phyloP scores from a whole-genome alignment of 2,797 vertebrate species.

The Tapera naevia region DNA sequence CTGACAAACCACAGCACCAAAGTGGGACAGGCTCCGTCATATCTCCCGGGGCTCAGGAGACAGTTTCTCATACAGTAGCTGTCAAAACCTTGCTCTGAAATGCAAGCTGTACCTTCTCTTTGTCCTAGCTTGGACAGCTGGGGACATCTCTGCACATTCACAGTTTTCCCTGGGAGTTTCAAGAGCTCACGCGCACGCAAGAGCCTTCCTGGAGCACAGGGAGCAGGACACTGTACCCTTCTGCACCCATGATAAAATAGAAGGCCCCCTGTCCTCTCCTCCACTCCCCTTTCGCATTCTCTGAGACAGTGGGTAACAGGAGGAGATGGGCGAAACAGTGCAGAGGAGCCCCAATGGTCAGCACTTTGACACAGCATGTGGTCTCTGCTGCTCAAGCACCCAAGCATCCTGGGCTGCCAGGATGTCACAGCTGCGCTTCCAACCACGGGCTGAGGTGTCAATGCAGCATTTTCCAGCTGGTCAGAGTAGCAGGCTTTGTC shows the following conservation, averaged over 20 bases:
- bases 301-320: background rate
- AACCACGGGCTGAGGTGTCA: fast-evolving
- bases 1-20: background rate
- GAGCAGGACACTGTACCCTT: background rate
- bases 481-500: background rate
- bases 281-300: background rate
- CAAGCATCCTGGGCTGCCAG: background rate
- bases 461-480: background rate
- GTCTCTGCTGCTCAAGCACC: background rate
- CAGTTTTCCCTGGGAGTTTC: background rate
- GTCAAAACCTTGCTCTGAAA: background rate
- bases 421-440: background rate
- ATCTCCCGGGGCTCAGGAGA: background rate
- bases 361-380: fast-evolving
- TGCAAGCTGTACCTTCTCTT: background rate
- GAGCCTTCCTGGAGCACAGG: background rate
- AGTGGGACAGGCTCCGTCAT: background rate
- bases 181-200: background rate
- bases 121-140: background rate
- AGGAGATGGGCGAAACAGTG: fast-evolving
- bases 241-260: fast-evolving
- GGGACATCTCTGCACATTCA: background rate
- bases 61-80: background rate
- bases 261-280: background rate
- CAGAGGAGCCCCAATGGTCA: background rate